Evolutionary conservation across 2,888 invertebrate species (phyloP).

Genomic region (Aporophyla nigra): DNA sequence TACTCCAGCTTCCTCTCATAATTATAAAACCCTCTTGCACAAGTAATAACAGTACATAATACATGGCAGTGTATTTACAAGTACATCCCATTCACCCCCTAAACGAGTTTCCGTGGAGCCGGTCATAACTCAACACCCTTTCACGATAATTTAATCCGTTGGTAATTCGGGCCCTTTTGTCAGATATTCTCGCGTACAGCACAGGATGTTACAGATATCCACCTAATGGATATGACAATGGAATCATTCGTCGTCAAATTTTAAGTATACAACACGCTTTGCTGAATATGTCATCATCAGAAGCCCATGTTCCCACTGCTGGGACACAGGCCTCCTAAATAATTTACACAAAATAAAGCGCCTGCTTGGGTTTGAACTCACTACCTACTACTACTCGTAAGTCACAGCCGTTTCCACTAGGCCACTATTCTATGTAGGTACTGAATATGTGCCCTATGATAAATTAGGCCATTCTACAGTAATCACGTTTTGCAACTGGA

Average conservation of each 20-base stretch:
- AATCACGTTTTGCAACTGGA: neutral
- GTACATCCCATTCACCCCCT: constrained; percentile 64
- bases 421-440: too few species aligned
- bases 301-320: too few species aligned
- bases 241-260: neutral
- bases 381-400: too few species aligned
- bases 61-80: constrained; percentile 62
- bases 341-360: too few species aligned
- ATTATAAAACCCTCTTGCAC: constrained; percentile 38
- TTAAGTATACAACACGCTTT: neutral
- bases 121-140: constrained; percentile 80
- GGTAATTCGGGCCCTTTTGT: constrained; percentile 80
- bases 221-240: constrained; percentile 38
- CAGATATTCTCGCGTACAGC: constrained; percentile 69
- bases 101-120: constrained; percentile 71
- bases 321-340: too few species aligned
- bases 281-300: too few species aligned
- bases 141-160: constrained; percentile 80
- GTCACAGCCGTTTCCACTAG: too few species aligned
- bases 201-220: constrained; percentile 48
- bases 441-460: neutral
- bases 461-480: neutral
- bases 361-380: too few species aligned
- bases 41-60: constrained; percentile 60
- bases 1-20: constrained; percentile 30